A percentile compares a stretch with the other conserved stretches of the same genome.
Conservation (phyloP, 1,140 invertebrate species). For the Phymastichus coffea region DNA sequence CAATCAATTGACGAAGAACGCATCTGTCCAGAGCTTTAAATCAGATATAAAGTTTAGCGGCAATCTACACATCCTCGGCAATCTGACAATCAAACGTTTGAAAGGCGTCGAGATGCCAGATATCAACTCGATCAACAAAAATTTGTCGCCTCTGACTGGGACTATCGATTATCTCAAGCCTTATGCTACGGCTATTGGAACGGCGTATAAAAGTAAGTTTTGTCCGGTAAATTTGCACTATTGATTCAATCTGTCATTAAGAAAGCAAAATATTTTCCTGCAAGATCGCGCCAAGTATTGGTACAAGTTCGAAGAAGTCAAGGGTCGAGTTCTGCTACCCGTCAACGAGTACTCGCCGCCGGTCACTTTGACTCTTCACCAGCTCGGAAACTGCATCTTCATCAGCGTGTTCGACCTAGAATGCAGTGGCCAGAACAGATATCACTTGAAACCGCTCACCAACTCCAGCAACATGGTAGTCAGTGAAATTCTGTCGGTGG, state of each 20-base stretch:
- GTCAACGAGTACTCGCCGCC: neutral
- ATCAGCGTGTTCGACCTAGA: slow-evolving; percentile 6
- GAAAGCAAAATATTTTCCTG: slow-evolving; percentile 4
- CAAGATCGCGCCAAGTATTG: slow-evolving; percentile 1
- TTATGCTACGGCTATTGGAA: slow-evolving; percentile 23
- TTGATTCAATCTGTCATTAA: slow-evolving; percentile 4
- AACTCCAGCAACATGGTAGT: slow-evolving; percentile 15
- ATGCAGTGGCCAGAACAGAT: slow-evolving; percentile 9
- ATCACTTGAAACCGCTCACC: neutral
- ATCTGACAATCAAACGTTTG: slow-evolving; percentile 31
- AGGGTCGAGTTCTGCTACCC: slow-evolving; percentile 9
- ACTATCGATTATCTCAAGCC: slow-evolving; percentile 3
- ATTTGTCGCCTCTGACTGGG: neutral
- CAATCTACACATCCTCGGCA: slow-evolving; percentile 34
- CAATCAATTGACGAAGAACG: slow-evolving; percentile 33
- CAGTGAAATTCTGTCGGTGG: slow-evolving; percentile 22
- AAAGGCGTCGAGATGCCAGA: slow-evolving; percentile 25
- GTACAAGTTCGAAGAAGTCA: slow-evolving; percentile 31
- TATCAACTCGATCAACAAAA: slow-evolving; percentile 11
- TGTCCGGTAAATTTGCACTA: neutral
- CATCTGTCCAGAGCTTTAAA: slow-evolving; percentile 31
- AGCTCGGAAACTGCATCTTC: neutral
- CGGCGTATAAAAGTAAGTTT: slow-evolving; percentile 31
- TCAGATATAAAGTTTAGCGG: slow-evolving; percentile 31
- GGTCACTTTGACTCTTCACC: neutral